These are phyloP conservation scores for Myotis davidii DNA, from an alignment of 2,113 vertebrate genomes.

Conservation along the genomic window DNA sequence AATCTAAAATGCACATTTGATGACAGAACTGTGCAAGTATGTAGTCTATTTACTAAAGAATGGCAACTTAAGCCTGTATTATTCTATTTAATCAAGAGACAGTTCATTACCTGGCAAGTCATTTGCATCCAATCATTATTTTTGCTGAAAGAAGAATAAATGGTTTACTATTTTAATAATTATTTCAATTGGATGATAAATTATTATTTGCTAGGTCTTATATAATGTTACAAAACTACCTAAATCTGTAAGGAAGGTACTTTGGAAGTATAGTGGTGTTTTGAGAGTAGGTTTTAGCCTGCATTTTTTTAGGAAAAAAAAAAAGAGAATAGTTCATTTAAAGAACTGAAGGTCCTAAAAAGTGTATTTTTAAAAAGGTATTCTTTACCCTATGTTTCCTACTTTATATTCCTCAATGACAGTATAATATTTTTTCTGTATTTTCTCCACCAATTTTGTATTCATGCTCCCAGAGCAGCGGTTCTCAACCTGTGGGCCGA, in stretches of 20 bases:
- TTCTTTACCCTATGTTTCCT: not conserved
- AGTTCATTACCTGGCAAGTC: not conserved
- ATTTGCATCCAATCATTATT: constrained; percentile 33
- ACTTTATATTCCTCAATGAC: not conserved
- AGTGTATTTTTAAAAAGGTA: not conserved
- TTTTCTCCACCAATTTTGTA: not conserved
- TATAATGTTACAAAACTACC: not conserved
- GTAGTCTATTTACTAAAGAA: not conserved
- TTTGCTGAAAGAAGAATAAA: constrained; percentile 2
- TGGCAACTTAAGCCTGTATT: not conserved
- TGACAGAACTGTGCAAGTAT: not conserved
- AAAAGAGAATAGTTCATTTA: not conserved
- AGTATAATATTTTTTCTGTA: not conserved
- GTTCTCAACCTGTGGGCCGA: no score
- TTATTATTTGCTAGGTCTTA: not conserved
- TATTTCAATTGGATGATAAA: not conserved
- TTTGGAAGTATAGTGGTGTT: not conserved
- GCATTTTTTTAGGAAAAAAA: not conserved
- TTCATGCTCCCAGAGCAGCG: not conserved
- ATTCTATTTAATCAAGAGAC: not conserved
- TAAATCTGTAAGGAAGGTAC: not conserved
- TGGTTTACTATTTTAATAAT: constrained; percentile 20
- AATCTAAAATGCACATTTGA: not conserved
- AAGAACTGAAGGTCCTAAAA: not conserved
- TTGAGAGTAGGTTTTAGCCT: not conserved